These are phyloP conservation scores for Spilosoma lubricipeda DNA, from an alignment of 2,888 invertebrate species.

Conservation along the genomic window DNA sequence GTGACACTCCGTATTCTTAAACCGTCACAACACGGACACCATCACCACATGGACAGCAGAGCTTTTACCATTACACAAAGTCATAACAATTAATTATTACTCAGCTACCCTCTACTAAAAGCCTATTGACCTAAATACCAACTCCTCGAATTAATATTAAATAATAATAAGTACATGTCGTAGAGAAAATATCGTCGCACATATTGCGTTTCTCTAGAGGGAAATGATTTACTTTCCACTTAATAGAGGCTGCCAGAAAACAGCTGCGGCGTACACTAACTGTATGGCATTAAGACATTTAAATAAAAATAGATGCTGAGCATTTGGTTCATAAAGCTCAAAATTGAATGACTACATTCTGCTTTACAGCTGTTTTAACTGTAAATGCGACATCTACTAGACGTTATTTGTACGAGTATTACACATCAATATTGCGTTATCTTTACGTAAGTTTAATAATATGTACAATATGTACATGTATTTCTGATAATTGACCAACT, in stretches of 20 bases:
- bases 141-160: not conserved
- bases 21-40: too few relatives aligned
- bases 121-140: not conserved
- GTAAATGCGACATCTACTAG: not conserved
- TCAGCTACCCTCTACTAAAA: not conserved
- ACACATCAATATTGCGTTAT: constrained; percentile 19
- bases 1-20: too few relatives aligned
- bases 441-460: constrained; percentile 14
- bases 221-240: constrained; percentile 3
- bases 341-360: not conserved
- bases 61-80: not conserved
- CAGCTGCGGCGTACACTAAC: not conserved
- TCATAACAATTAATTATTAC: not conserved
- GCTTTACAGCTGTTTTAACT: not conserved
- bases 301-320: not conserved
- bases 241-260: not conserved
- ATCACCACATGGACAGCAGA: too few relatives aligned
- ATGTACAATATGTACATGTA: too few relatives aligned
- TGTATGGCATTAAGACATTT: not conserved
- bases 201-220: not conserved
- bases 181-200: not conserved
- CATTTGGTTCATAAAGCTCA: not conserved
- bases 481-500: constrained; percentile 9
- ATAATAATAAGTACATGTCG: not conserved
- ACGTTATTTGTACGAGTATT: constrained; percentile 3